Base-by-base conservation (phyloP, 2,797 vertebrate species). In the Prunella strophiata region DNA sequence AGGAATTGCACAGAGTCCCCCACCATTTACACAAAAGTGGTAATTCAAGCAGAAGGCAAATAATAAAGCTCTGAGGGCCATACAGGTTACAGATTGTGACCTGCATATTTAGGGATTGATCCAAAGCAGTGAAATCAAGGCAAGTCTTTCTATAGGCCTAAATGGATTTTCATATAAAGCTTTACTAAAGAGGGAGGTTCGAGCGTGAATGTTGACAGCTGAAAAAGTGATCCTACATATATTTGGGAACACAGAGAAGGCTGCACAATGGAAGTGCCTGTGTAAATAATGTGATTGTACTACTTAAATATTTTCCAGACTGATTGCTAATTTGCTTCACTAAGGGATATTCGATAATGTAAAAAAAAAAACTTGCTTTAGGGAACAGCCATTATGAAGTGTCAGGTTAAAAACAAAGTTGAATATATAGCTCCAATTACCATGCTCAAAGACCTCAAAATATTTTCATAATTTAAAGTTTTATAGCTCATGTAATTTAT, bases 401-500 rank as follows among this genome's bases (percentile, higher is more conserved):
- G 89, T 85, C 90, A 92, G 68, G 77, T 74, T 93, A 88, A 96
- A 96, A 95, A 67, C 48, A 87, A 92, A 91, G 77, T 43, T 88
- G 89, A 94, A 96, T 95, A 95, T 95, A 94, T 91, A 94, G 96
- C 90, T 59, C 86, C 91, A 91, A 96, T 94, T 95, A 88, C 58
- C 74, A 86, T 20, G 84, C 84, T 94, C 76, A 74, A 92, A 95
- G 91, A 88, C 93, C 90, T 94, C 80, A 91, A 96, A 97, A 96
- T 77, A 95, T 86, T 93, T 92, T 91, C 89, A 63, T 51, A 89
- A 85, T 78, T 96, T 96, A 94, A 89, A 91, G 88, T 93, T 88
- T 84, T 71, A 94, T 77, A 79, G 91, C 48, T 91, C 66, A 76
- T 20, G 54, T 65, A 88, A 95, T 94, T 62, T 83, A 91, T 79